Percentiles rank a stretch among this genome's conserved stretches.
phyloP scores from a whole-genome alignment of 2,797 vertebrate species.

The Sitta carolinensis region DNA sequence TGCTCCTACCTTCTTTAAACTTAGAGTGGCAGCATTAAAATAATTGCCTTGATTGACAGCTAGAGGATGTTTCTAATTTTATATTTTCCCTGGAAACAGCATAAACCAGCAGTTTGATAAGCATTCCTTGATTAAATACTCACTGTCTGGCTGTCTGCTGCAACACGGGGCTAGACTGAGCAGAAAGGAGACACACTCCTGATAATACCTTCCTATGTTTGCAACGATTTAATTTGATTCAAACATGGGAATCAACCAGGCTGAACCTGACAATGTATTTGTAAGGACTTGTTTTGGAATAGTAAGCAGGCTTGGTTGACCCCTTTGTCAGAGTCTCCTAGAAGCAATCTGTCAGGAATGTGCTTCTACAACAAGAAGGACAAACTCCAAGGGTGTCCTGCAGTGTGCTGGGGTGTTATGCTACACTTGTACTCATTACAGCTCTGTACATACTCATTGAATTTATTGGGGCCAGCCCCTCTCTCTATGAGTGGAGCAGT shows the following conservation, averaged over 20 bases:
- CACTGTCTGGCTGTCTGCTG: neutral
- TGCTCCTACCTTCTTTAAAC: neutral
- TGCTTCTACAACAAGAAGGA: neutral
- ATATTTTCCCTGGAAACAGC: slow-evolving; percentile 13
- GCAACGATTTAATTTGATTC: slow-evolving; percentile 59
- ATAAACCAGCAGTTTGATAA: slow-evolving; percentile 52
- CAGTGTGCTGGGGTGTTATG: neutral
- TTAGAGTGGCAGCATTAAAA: slow-evolving; percentile 1
- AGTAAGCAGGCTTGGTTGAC: neutral
- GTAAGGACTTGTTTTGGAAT: slow-evolving; percentile 55
- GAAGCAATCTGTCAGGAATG: neutral
- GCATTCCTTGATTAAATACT: slow-evolving; percentile 56
- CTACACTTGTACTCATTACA: neutral
- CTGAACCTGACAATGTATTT: slow-evolving; percentile 54
- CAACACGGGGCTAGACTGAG: neutral
- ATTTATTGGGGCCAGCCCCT: neutral
- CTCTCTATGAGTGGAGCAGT: neutral
- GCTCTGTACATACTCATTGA: neutral
- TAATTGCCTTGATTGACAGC: slow-evolving; percentile 15
- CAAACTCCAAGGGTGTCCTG: neutral
- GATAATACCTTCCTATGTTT: slow-evolving; percentile 45
- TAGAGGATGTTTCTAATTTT: slow-evolving; percentile 35
- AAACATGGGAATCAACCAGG: neutral
- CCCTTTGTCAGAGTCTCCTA: slow-evolving; percentile 45
- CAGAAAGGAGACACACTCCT: slow-evolving; percentile 28